These are phyloP conservation scores for Danionella dracula DNA, from an alignment of 2,797 vertebrate species.

Conservation along the genomic window DNA sequence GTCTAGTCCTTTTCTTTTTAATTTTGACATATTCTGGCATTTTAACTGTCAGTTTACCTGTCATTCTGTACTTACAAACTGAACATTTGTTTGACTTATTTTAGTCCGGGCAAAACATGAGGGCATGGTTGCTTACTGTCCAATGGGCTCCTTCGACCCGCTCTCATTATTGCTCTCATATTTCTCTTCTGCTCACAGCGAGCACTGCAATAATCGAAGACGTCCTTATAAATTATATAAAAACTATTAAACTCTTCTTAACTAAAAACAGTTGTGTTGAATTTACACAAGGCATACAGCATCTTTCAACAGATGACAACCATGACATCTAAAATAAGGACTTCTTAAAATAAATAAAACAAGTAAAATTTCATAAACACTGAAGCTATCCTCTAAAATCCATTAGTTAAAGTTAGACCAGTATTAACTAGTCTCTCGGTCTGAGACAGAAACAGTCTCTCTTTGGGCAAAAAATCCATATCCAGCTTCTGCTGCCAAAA, in stretches of 20 bases:
- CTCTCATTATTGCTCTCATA: background rate
- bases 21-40: no score
- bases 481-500: background rate
- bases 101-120: background rate
- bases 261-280: background rate
- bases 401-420: background rate
- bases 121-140: conserved; percentile 1
- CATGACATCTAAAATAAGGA: background rate
- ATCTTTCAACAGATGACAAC: background rate
- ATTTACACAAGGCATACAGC: background rate
- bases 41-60: no score
- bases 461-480: conserved; percentile 5
- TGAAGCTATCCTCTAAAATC: background rate
- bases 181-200: background rate
- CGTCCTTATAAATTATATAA: conserved; percentile 8
- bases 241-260: background rate
- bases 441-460: background rate
- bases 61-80: background rate
- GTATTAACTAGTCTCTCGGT: background rate
- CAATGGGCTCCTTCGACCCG: background rate
- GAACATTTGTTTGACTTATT: background rate
- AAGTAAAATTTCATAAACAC: background rate
- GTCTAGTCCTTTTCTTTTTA: no score
- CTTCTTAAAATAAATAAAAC: conserved; percentile 17
- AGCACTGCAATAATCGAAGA: background rate